These are phyloP conservation scores for Pituophis catenifer DNA, from an alignment of 2,113 vertebrate genomes.

Conservation along the genomic window DNA sequence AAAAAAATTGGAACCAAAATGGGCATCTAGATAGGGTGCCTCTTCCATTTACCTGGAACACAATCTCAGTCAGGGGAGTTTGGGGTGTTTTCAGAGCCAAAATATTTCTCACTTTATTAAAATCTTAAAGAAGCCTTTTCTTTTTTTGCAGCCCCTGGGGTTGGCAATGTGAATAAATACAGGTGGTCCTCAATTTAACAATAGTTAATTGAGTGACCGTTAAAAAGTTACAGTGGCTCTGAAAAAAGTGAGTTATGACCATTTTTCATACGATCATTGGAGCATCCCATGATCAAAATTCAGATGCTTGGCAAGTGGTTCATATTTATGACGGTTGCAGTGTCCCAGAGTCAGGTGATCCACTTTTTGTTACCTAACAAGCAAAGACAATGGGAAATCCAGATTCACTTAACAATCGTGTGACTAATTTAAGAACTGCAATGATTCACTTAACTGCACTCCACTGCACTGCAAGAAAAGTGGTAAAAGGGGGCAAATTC, in stretches of 20 bases:
- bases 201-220: neutral
- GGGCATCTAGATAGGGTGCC: slow-evolving; percentile 1
- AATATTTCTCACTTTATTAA: neutral
- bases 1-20: neutral
- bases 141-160: neutral
- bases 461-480: neutral
- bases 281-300: neutral
- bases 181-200: too few species aligned
- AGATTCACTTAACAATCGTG: neutral
- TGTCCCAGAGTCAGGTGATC: too few species aligned
- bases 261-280: neutral
- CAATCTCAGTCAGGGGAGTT: neutral
- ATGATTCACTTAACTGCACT: neutral
- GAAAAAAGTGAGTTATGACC: rapidly evolving
- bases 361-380: too few species aligned
- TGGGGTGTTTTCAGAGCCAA: neutral
- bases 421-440: neutral
- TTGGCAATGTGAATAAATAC: neutral
- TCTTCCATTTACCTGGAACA: neutral
- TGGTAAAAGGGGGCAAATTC: neutral
- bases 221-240: neutral
- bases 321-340: neutral
- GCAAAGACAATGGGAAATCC: too few species aligned
- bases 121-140: neutral
- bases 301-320: neutral